These are phyloP conservation scores for Argynnis bischoffii DNA, from an alignment of 2,888 invertebrate genomes.

Conservation along the genomic window DNA sequence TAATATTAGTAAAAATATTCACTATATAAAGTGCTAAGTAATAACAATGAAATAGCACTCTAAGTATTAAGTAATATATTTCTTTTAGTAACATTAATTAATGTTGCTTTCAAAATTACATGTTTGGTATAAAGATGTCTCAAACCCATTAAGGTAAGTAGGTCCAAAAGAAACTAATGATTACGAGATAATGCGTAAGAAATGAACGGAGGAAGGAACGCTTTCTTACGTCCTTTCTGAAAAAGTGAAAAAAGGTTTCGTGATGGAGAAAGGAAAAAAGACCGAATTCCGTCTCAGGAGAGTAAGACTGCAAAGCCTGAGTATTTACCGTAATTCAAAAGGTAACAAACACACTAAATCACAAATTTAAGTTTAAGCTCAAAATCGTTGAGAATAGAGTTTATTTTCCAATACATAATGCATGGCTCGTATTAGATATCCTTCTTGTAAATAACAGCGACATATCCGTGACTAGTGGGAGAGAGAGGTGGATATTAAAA, in stretches of 20 bases:
- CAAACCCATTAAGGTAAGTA: constrained; percentile 34
- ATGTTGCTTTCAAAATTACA: constrained; percentile 23
- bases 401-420: constrained; percentile 26
- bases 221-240: constrained; percentile 73
- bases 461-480: constrained; percentile 76
- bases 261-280: constrained; percentile 77
- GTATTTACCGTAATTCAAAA: constrained; percentile 48
- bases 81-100: constrained; percentile 17
- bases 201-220: constrained; percentile 72
- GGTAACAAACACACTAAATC: constrained; percentile 43
- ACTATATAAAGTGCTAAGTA: too few species aligned
- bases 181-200: constrained; percentile 79
- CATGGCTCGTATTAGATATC: constrained; percentile 44
- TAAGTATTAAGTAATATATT: constrained; percentile 16
- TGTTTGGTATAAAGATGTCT: constrained; percentile 31
- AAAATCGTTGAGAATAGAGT: constrained; percentile 33
- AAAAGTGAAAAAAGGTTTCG: constrained; percentile 77
- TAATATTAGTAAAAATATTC: too few species aligned
- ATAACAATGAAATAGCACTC: neutral
- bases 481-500: constrained; percentile 58
- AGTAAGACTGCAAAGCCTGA: constrained; percentile 79
- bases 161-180: constrained; percentile 63
- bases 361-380: constrained; percentile 35
- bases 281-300: constrained; percentile 80
- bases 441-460: constrained; percentile 62